Percentiles rank a stretch among this genome's conserved stretches.
Conservation (phyloP, 2,113 vertebrate species). For the Aviceda subcristata region DNA sequence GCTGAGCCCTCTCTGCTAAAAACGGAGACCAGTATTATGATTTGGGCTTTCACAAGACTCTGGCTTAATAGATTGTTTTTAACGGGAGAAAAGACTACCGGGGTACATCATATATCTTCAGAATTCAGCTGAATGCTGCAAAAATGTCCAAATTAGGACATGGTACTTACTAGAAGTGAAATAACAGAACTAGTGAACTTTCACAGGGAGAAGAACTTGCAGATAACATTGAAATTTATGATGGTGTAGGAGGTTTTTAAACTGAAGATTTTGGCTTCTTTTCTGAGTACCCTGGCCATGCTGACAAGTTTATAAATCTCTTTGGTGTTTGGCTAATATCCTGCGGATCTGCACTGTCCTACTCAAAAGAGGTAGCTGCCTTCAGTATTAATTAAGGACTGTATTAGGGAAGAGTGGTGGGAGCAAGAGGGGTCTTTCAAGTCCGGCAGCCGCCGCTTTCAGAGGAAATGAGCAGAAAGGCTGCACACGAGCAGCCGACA, state of each 20-base stretch:
- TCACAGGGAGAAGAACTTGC: neutral
- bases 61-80: neutral
- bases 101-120: neutral
- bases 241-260: neutral
- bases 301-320: conserved; percentile 12
- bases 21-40: neutral
- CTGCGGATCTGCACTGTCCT: neutral
- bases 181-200: neutral
- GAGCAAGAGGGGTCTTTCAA: neutral
- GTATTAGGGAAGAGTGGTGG: neutral
- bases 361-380: neutral
- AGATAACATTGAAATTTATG: neutral
- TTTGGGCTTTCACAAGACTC: neutral
- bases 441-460: rapidly evolving
- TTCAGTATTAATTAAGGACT: conserved; percentile 6
- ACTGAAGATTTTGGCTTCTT: neutral
- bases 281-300: neutral
- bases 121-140: conserved; percentile 32
- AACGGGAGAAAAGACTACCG: neutral
- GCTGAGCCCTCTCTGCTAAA: neutral
- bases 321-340: neutral
- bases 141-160: conserved; percentile 65
- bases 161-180: neutral
- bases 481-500: rapidly evolving
- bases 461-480: neutral